Base-by-base conservation (phyloP, 2,797 vertebrate species). In the Hybognathus amarus region DNA sequence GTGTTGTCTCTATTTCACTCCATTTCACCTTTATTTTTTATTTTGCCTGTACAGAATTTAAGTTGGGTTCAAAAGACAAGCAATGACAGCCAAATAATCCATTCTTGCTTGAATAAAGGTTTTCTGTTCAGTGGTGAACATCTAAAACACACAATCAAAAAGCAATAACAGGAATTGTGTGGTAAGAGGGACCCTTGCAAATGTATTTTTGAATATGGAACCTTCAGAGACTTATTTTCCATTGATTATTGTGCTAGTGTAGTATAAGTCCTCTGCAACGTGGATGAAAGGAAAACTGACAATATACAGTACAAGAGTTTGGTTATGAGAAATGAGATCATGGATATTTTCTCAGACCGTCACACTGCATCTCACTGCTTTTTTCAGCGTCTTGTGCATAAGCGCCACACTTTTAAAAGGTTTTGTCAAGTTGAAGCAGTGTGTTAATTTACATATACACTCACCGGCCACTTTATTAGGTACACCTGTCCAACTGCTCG, bases 71-170 rank as follows among this genome's bases (percentile, higher is more conserved):
- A 67, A n/a, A 66, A 52, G 47, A 63, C 36, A 45, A 68, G n/a
- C 30, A 50, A 8, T 67, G 42, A n/a, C n/a, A 27, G 22, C 9
- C n/a, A 74, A 56, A 30, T 12, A 64, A 71, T 81, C 38, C n/a
- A 36, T 61, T 81, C 15, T n/a, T 22, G 27, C 38, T 70, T n/a
- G n/a, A 80, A 80, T 61, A 70, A 63, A 81, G 38, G 10, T 74
- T 71, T 20, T 52, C 4, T 79, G 13, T 68, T 67, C 42, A 68
- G 15, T 0, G 0, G 20, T 11, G 18, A 59, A 40, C 18, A 22
- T 56, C 8, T 33, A 59, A 52, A 79, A 38, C n/a, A 73, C 40
- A 74, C 30, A 52, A 75, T 20, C 47, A 56, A 50, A 54, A 40
- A 15, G 54, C 2, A 4, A 47, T n/a, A 38, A 38, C n/a, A 30